Evolutionary conservation across 2,113 vertebrate species (phyloP), one percentile per base, ranked within the genome.

Genomic region (Cygnus atratus): DNA sequence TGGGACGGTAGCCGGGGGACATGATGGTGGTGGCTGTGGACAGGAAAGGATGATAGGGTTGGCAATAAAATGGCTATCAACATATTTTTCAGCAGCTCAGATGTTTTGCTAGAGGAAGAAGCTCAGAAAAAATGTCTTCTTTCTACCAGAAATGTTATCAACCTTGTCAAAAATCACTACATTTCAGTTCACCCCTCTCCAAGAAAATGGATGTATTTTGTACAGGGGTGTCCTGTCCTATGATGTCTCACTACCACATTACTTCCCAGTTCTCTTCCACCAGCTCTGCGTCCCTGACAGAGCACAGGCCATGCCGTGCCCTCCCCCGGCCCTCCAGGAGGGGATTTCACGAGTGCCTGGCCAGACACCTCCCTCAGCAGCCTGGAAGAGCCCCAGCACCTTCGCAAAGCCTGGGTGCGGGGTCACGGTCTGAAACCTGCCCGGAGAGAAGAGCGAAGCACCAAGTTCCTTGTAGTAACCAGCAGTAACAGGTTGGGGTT

Each of bases 401-500:
- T 46, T 31, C 6, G 3, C 57, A 79, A 62, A 83, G 80, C 63
- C 72, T 65, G 59, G 17, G 63, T 21, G 3, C 13, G 44, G n/a
- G 87, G 28, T 33, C 43, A 17, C 3, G 66, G 75, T 15, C 61
- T 68, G 80, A 73, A 68, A 76, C 8, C 21, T 71, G 61, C 84
- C 65, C 70, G 39, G 76, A 84, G 54, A 84, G 91, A 95, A 91
- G 84, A 91, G 87, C 74, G 92, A 29, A 8, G 44, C 73, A 63
- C 35, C n/a, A 13, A 88, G 79, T 3, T 88, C 88, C 79, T 80
- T 90, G 75, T 85, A 90, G 92, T 90, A 96, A 90, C 90, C 72
- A 87, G 84, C 77, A 95, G 92, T 73, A 91, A 89, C 84, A 92
- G 35, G 54, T 96, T 48, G 68, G 46, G 46, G 20, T 33, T 58